Base-by-base conservation (phyloP, 2,888 invertebrate species). In the Adelphocoris suturalis region DNA sequence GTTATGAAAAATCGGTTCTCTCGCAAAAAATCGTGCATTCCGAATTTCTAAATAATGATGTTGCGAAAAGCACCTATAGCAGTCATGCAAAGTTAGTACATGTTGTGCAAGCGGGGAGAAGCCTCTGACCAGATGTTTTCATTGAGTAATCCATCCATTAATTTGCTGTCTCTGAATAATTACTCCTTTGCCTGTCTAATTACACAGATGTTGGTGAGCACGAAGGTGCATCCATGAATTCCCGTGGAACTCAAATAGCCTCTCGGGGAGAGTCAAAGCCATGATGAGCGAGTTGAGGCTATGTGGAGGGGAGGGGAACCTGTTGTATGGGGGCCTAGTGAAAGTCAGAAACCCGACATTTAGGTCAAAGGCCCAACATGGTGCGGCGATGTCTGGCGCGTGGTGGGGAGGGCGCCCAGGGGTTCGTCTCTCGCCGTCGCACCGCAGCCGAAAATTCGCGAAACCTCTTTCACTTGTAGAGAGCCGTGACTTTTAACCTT, bases 271-370 rank as follows among this genome's bases (percentile, higher is more conserved):
- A 68, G 68, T 19, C 68, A n/a, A 68, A 61, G n/a, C 12, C 23
- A 27, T 12, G 78, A 19, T 9, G 16, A 46, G 37, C n/a, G 23
- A 28, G 75, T 75, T 37, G 37, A 4, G 37, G 37, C 7, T 37
- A 37, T 7, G 13, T 9, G 76, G 76, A 7, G 46, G 78, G 78
- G 78, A 37, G 37, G 37, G 78, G 78, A 78, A 78, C 78, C 78
- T 78, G 78, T 78, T 78, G 78, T 78, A 78, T 78, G 4, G 46
- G 47, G 78, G 78, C 19, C 78, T 28, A 85, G 85, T 85, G 85
- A 85, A 85, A 85, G 85, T 85, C 85, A 85, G 85, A 85, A 82
- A 85, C 85, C 55, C 55, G 85, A 85, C 85, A 85, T 85, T 85
- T 85, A 46, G 85, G 85, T 85, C 85, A 85, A 78, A 78, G 78